Conservation (phyloP, 2,113 vertebrate species). For the Zapus hudsonius region DNA sequence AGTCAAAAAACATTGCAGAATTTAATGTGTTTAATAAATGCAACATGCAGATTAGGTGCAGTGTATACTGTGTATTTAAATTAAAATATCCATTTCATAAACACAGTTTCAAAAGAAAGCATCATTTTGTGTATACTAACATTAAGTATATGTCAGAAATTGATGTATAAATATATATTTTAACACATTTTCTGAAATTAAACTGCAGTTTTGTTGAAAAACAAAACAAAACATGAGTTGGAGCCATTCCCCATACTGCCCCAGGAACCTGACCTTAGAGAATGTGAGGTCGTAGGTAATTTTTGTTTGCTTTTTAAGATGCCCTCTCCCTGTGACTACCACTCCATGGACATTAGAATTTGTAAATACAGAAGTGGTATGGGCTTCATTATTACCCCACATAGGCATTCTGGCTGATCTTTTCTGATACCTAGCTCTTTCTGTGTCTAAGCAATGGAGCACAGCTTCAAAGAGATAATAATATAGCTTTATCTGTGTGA, state of each 20-base stretch:
- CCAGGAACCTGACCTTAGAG: neutral
- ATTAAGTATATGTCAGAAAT: too few species aligned
- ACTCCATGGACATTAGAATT: accelerated
- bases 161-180: too few species aligned
- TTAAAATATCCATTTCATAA: too few species aligned
- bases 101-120: too few species aligned
- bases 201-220: too few species aligned
- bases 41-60: too few species aligned
- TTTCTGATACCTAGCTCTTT: neutral
- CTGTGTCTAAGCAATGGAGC: neutral
- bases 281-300: neutral
- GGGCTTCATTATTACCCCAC: neutral
- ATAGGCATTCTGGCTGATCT: neutral
- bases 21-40: too few species aligned
- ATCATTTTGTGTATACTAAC: too few species aligned
- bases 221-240: too few species aligned
- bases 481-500: neutral
- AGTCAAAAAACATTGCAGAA: too few species aligned
- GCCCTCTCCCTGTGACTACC: neutral
- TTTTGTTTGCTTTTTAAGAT: neutral
- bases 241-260: neutral
- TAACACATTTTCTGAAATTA: too few species aligned
- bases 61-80: too few species aligned
- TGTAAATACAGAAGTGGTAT: neutral
- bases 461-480: neutral